Base-by-base conservation (phyloP, 2,797 vertebrate genomes). In the Sebastes flavidus region DNA sequence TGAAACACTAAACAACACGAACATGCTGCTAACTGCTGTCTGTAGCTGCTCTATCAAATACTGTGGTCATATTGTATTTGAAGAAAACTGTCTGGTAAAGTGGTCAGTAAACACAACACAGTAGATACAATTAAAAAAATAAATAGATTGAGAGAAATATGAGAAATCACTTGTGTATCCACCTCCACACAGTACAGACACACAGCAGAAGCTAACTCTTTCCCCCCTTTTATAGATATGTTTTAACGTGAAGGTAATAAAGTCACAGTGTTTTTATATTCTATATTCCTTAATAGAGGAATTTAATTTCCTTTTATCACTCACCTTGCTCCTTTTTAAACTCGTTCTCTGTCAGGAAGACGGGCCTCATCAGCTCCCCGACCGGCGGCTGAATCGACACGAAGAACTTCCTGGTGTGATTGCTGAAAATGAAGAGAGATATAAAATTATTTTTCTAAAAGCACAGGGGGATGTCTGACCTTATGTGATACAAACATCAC, bases 311-410 rank as follows among this genome's bases (percentile, higher is more conserved):
- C n/a, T 71, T 16, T 32, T 1, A 25, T 63, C 9, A 22, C 97
- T 96, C 88, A 99, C 99, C 97, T 95, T 99, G 98, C 72, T 99
- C 98, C 85, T 97, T 99, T 92, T 97, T 99, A 92, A 99, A 99
- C 85, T 99, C 98, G 0, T 98, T 99, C 90, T 99, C 99, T 0
- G 97, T 99, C 95, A 99, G 96, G 92, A 99, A 99, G 70, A 97
- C 65, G 0, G 98, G 97, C 32, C 96, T 96, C 97, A 98, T 98
- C 85, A 99, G 95, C 88, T 99, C 99, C 65, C 99, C 99, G 0
- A 99, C 97, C 0, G 98, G 98, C 0, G 99, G 98, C 92, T 99
- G 98, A 93, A 99, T 98, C 7, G 97, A 97, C 80, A 99, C 97
- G 1, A 97, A 98, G 95, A 99, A 99, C 83, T 99, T 98, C 81